Percentiles rank a stretch among this genome's conserved stretches.
phyloP scores from a whole-genome alignment of 2,888 invertebrate genomes.

The Onchidella celtica region DNA sequence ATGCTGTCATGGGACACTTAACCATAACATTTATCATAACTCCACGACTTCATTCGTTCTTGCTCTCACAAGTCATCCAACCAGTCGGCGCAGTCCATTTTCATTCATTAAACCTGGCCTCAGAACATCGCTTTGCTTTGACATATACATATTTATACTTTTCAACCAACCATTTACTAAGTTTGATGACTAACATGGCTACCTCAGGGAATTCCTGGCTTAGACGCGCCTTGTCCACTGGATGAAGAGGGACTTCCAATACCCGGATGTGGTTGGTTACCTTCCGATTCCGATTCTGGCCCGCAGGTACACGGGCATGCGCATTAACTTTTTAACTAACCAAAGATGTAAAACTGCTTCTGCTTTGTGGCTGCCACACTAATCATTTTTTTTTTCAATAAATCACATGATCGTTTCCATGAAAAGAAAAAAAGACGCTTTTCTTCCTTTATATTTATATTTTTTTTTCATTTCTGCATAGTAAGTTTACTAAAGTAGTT shows the following conservation, averaged over 20 bases:
- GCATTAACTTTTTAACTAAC: not conserved
- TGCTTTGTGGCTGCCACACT: not conserved
- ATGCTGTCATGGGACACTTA: too few relatives aligned
- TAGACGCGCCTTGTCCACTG: slow-evolving; percentile 99
- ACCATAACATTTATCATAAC: too few relatives aligned
- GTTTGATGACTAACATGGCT: slow-evolving; percentile 88
- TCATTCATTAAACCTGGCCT: too few relatives aligned
- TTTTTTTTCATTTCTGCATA: not conserved
- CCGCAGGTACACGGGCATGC: slow-evolving; percentile 51
- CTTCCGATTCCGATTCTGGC: slow-evolving; percentile 54
- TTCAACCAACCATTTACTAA: too few relatives aligned
- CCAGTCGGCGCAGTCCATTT: too few relatives aligned
- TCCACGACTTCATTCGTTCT: too few relatives aligned
- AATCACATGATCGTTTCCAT: not conserved
- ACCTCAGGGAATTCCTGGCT: slow-evolving; percentile 91
- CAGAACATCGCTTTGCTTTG: too few relatives aligned
- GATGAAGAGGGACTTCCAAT: slow-evolving; percentile 97
- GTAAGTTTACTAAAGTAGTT: too few relatives aligned
- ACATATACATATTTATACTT: too few relatives aligned
- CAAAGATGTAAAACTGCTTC: not conserved
- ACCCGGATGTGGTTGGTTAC: slow-evolving; percentile 95
- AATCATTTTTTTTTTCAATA: not conserved
- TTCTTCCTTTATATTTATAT: not conserved
- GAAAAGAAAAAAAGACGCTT: not conserved
- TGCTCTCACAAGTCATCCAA: too few relatives aligned